Conservation (phyloP, 1,140 invertebrate species). For the Cryptotermes secundus region DNA sequence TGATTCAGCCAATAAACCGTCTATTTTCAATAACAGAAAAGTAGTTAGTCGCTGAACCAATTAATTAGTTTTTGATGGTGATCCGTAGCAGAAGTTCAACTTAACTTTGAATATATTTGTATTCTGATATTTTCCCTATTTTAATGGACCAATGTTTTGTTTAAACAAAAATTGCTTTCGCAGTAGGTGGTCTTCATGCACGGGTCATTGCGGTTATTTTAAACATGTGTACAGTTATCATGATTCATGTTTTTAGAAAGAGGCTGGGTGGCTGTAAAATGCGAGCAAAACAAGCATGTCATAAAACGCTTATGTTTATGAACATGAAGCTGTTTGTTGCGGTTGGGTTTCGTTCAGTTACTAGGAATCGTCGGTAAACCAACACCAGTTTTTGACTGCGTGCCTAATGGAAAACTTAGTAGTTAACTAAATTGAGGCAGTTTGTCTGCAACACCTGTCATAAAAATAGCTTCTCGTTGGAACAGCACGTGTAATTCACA, state of each 20-base stretch:
- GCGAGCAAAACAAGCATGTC: too few species aligned
- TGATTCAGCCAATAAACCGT: too few species aligned
- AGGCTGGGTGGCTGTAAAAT: too few species aligned
- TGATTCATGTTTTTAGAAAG: too few species aligned
- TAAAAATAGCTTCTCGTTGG: not conserved
- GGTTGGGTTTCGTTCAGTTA: not conserved
- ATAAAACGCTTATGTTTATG: too few species aligned
- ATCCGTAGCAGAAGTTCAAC: too few species aligned
- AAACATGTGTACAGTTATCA: too few species aligned
- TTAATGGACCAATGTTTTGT: not conserved
- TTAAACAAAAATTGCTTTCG: not conserved
- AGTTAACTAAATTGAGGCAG: too few species aligned
- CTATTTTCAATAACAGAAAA: too few species aligned
- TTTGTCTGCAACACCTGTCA: not conserved
- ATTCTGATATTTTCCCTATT: not conserved
- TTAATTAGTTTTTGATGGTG: too few species aligned
- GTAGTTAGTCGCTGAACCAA: too few species aligned
- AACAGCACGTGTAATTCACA: not conserved
- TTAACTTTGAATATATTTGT: not conserved
- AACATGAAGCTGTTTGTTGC: not conserved
- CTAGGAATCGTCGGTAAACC: not conserved
- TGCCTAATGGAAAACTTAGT: too few species aligned
- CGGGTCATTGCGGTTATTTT: not conserved
- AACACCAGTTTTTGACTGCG: not conserved
- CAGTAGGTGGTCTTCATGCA: not conserved